Conservation (phyloP, 2,797 vertebrate species). For the Darevskia nairensis region DNA sequence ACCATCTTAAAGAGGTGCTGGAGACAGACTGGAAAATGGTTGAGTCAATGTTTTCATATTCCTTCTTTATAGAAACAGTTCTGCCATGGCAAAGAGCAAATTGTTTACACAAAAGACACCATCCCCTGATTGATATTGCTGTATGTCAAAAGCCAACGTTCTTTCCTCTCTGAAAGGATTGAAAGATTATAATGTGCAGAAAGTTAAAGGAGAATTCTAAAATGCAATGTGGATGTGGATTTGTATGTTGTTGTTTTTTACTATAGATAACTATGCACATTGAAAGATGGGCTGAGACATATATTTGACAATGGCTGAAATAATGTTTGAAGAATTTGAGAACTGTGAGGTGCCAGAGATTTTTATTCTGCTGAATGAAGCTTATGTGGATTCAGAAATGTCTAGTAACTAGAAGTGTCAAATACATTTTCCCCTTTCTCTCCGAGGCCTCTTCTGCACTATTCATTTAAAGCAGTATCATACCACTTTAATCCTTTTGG, state of each 20-base stretch:
- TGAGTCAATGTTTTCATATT: neutral
- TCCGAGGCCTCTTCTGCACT: constrained; percentile 36
- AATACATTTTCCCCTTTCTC: constrained; percentile 58
- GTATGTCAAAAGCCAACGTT: constrained; percentile 45
- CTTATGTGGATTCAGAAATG: constrained; percentile 37
- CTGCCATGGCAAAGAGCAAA: neutral
- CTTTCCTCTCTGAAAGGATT: constrained; percentile 52
- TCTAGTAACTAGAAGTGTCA: constrained; percentile 55
- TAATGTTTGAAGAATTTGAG: neutral
- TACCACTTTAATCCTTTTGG: too few species aligned
- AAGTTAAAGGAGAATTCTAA: too few species aligned
- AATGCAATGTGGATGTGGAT: too few species aligned
- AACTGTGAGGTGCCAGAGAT: constrained; percentile 21
- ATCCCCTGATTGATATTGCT: neutral
- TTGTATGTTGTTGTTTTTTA: neutral
- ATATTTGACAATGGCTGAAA: neutral
- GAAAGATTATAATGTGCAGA: neutral
- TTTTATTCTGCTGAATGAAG: constrained; percentile 54
- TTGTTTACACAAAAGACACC: neutral
- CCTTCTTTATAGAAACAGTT: neutral
- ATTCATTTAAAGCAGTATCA: too few species aligned
- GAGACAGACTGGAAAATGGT: neutral
- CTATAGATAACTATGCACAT: neutral
- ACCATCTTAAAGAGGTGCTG: neutral
- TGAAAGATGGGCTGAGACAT: neutral